These are phyloP conservation scores for Odiellus spinosus DNA, from an alignment of 2,888 invertebrate species.

Conservation along the genomic window DNA sequence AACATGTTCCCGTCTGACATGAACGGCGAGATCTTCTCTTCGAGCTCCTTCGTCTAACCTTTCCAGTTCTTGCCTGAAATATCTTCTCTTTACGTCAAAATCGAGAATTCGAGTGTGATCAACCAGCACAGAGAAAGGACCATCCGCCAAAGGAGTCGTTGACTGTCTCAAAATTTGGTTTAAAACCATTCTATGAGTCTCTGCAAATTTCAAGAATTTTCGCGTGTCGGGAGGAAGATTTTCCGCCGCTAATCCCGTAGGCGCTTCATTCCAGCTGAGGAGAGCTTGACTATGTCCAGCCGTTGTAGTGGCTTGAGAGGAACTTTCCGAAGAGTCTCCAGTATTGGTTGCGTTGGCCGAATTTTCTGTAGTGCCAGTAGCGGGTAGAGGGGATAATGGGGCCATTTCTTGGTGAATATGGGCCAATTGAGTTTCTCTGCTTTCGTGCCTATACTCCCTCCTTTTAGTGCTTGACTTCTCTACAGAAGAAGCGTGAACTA, in stretches of 20 bases:
- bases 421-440: constrained; percentile 35
- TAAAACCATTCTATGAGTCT: constrained; percentile 68
- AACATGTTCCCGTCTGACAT: constrained; percentile 62
- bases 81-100: constrained; percentile 73
- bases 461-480: constrained; percentile 13
- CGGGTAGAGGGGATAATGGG: constrained; percentile 23
- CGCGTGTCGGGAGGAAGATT: constrained; percentile 45
- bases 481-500: constrained; percentile 55
- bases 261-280: constrained; percentile 24
- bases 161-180: constrained; percentile 76
- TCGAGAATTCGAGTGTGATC: constrained; percentile 73
- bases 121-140: constrained; percentile 70
- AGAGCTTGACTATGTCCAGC: constrained; percentile 6
- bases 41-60: constrained; percentile 60
- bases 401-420: constrained; percentile 29
- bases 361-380: constrained; percentile 9
- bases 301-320: background rate
- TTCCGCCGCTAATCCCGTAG: constrained; percentile 19
- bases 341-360: constrained; percentile 1
- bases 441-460: constrained; percentile 23
- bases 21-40: constrained; percentile 68
- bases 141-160: constrained; percentile 58
- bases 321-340: background rate
- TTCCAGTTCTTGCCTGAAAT: constrained; percentile 72
- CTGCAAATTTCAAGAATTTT: constrained; percentile 66